Percentiles rank a stretch among this genome's conserved stretches.
These are phyloP conservation scores for Ptyas mucosa DNA, from an alignment of 2,113 vertebrate genomes.

Conservation along the genomic window DNA sequence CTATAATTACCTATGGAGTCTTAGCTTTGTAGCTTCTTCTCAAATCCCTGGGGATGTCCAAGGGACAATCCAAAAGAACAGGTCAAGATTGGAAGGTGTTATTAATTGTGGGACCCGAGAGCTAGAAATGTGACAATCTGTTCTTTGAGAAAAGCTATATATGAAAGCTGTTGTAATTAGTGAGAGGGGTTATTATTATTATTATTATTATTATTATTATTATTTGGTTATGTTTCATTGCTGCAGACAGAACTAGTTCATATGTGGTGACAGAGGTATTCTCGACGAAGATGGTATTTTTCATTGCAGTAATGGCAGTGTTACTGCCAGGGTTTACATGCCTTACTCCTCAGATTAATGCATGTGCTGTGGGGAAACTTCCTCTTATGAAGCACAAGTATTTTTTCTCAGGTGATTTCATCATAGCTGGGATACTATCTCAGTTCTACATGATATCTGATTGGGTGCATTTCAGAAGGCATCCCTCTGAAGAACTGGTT, in stretches of 20 bases:
- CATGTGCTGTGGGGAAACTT: too few relatives aligned
- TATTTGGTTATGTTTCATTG: background rate
- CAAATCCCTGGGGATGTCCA: background rate
- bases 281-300: background rate
- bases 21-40: background rate
- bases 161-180: background rate
- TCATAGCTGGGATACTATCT: background rate
- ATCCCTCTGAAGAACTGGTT: background rate
- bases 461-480: background rate
- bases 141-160: background rate
- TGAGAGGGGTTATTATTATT: too few relatives aligned
- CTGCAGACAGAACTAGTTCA: too few relatives aligned
- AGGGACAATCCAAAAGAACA: background rate
- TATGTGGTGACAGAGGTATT: background rate
- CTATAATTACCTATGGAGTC: background rate
- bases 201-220: too few relatives aligned
- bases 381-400: background rate
- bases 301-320: background rate
- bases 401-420: background rate
- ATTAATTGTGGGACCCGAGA: background rate
- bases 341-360: too few relatives aligned
- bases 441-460: background rate
- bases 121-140: background rate
- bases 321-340: background rate
- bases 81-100: background rate